These are phyloP conservation scores for Cabera pusaria DNA, from an alignment of 2,888 invertebrate genomes.

Conservation along the genomic window DNA sequence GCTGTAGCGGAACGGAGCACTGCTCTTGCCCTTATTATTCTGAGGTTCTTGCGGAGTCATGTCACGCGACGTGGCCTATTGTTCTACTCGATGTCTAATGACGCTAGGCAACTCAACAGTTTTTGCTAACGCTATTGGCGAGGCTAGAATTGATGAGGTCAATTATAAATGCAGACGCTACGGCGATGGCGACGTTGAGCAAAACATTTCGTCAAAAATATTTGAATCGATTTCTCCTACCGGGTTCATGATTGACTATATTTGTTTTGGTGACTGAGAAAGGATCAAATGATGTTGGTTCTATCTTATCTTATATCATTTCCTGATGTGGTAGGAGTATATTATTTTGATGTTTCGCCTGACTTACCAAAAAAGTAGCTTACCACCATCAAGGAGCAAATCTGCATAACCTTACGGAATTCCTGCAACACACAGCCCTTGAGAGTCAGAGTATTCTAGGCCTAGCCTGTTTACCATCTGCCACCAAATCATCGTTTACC, in stretches of 20 bases:
- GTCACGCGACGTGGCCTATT: constrained; percentile 52
- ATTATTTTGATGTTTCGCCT: too few species aligned
- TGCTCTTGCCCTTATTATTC: too few species aligned
- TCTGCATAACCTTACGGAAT: too few species aligned
- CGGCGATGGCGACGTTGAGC: constrained; percentile 8
- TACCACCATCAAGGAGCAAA: too few species aligned
- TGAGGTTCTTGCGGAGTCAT: constrained; percentile 25
- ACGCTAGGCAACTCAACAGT: constrained; percentile 32
- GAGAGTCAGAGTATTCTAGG: too few species aligned
- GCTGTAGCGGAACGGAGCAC: constrained; percentile 2
- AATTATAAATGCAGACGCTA: constrained; percentile 22
- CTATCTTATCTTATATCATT: too few species aligned
- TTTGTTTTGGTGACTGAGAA: constrained; percentile 3
- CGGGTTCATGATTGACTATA: constrained; percentile 7
- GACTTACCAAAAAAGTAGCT: too few species aligned
- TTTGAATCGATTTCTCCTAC: constrained; percentile 1
- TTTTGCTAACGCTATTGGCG: constrained; percentile 46
- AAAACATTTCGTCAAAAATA: constrained; percentile 23
- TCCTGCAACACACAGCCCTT: too few species aligned
- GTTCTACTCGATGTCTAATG: constrained; percentile 55
- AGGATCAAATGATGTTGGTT: constrained; percentile 8
- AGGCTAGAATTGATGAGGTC: constrained; percentile 46
- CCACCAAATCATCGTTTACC: too few species aligned
- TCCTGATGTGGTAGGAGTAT: too few species aligned
- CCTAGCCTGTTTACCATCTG: too few species aligned